Base-by-base conservation (phyloP, 2,113 vertebrate species). In the Peromyscus maniculatus region DNA sequence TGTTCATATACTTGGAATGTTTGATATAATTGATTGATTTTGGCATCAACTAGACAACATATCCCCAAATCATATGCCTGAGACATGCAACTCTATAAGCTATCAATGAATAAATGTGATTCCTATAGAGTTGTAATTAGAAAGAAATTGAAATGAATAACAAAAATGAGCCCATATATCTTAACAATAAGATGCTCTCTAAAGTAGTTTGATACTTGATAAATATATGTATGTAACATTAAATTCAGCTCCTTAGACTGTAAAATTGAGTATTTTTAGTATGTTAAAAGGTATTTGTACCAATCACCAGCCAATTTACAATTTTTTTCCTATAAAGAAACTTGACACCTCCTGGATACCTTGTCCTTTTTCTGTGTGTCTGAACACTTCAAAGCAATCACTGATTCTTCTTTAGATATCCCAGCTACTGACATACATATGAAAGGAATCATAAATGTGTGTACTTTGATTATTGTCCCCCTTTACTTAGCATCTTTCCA, bases 281-380 rank as follows among this genome's bases (percentile, higher is more conserved):
- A 72, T 43, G 16, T 67, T 79, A 66, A 72, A 9, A 46, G 2
- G 8, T 77, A 55, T 33, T 1, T 71, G 59, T 3, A 55, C 43
- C 6, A 7, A 66, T 66, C 9, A 66, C 7, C 15, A 91, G 31
- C 77, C 13, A 46, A 59, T 74, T 89, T 87, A 46, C 33, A 17
- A 3, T 15, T 8, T 78, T 84, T 36, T n/a, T 59, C 12, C n/a
- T 67, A 55, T 36, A n/a, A 89, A 79, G 13, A 94, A 71, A 24
- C 3, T 4, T 12, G 0, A 3, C 28, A 84, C 19, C 0, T 43
- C 1, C 22, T 9, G 0, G 6, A 11, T 64, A 43, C 3, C 31
- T 64, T 64, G 55, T 39, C 1, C 5, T 36, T 91, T 59, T 69
- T 4, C 11, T 12, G 87, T 3, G 75, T 0, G 3, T 17, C 17